These are phyloP conservation scores for Chymomyza fuscimana DNA, from an alignment of 2,888 invertebrate species.

Conservation along the genomic window DNA sequence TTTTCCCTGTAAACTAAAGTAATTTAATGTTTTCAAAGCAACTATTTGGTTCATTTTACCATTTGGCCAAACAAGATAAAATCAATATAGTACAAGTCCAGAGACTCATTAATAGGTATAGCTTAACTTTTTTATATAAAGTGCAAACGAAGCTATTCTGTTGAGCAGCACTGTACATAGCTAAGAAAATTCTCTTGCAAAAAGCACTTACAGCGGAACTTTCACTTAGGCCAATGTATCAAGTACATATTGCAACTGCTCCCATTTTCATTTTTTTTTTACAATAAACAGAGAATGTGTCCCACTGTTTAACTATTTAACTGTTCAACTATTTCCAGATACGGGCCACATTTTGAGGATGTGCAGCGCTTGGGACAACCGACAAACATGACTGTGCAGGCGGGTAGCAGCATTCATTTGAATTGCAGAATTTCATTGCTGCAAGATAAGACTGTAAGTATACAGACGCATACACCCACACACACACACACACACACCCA, in stretches of 20 bases:
- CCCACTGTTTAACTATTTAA: background rate
- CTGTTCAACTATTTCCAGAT: slow-evolving; percentile 77
- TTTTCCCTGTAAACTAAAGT: too few species aligned
- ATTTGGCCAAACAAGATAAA: too few species aligned
- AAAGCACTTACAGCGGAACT: background rate
- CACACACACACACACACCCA: background rate
- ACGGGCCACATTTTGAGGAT: slow-evolving; percentile 87
- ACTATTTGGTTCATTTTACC: too few species aligned
- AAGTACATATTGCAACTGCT: background rate
- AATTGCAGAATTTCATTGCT: slow-evolving; percentile 88
- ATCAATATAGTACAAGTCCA: too few species aligned
- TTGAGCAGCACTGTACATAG: background rate
- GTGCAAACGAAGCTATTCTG: background rate
- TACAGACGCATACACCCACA: background rate
- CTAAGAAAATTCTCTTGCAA: background rate
- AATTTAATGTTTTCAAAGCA: too few species aligned
- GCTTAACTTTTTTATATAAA: too few species aligned
- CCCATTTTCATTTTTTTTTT: background rate
- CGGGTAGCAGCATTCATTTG: slow-evolving; percentile 86
- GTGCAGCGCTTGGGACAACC: slow-evolving; percentile 82
- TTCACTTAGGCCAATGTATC: background rate
- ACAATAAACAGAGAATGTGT: background rate
- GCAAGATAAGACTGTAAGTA: slow-evolving; percentile 87
- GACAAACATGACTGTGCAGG: slow-evolving; percentile 86
- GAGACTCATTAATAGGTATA: too few species aligned